These are phyloP conservation scores for Auanema freiburgensis DNA, from an alignment of 2,888 invertebrate species.

Conservation along the genomic window DNA sequence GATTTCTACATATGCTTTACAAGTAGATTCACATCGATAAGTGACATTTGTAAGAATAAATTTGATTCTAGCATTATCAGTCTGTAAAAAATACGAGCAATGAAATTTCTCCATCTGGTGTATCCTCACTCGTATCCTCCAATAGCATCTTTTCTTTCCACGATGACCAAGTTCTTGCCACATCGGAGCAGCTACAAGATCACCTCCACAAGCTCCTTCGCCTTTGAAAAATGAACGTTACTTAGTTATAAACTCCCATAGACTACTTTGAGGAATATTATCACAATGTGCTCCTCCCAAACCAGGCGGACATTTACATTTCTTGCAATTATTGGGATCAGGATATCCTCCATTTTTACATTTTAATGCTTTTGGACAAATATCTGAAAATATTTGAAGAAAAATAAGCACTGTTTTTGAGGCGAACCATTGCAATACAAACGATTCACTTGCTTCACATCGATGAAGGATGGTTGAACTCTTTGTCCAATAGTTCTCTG, in stretches of 20 bases:
- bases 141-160: slow-evolving; percentile 56
- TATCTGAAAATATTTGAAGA: slow-evolving; percentile 31
- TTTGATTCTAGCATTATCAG: slow-evolving; percentile 45
- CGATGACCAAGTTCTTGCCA: slow-evolving; percentile 61
- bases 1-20: slow-evolving; percentile 57
- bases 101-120: not conserved
- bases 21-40: slow-evolving; percentile 55
- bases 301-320: slow-evolving; percentile 56
- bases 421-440: slow-evolving; percentile 51
- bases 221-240: not conserved
- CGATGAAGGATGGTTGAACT: slow-evolving; percentile 53
- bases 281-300: slow-evolving; percentile 38
- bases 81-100: slow-evolving; percentile 6
- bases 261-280: slow-evolving; percentile 20
- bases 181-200: slow-evolving; percentile 40
- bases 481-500: slow-evolving; percentile 59
- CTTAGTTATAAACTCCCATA: not conserved
- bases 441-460: slow-evolving; percentile 59
- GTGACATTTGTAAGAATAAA: slow-evolving; percentile 49
- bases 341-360: slow-evolving; percentile 58
- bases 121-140: slow-evolving; percentile 49
- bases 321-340: slow-evolving; percentile 55
- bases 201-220: slow-evolving; percentile 49
- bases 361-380: slow-evolving; percentile 26
- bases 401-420: not conserved